phyloP scores from a whole-genome alignment of 2,797 vertebrate genomes.

The Pantherophis vulpinus region DNA sequence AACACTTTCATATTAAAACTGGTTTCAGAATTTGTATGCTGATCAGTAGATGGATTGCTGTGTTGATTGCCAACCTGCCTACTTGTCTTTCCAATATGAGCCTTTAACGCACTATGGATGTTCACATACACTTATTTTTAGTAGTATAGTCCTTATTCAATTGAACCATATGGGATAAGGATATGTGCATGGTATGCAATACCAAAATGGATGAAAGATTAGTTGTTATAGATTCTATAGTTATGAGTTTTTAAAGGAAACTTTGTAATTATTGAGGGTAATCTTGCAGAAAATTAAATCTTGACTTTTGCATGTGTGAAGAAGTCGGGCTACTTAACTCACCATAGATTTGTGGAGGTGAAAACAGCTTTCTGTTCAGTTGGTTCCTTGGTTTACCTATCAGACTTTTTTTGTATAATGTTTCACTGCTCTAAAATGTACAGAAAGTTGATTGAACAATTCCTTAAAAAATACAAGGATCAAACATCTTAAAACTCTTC shows the following conservation, averaged over 20 bases:
- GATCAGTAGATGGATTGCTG: constrained; percentile 43
- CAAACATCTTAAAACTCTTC: not conserved
- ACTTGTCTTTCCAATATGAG: constrained; percentile 38
- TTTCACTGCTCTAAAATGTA: constrained; percentile 20
- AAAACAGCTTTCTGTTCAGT: not conserved
- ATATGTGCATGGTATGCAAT: not conserved
- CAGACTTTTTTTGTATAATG: constrained; percentile 6
- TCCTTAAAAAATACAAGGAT: rapidly evolving
- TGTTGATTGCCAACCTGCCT: constrained; percentile 34
- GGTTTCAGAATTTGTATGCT: constrained; percentile 44
- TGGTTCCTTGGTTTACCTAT: constrained; percentile 12
- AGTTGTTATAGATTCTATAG: constrained; percentile 85
- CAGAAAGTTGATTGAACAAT: constrained; percentile 16
- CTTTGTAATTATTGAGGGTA: constrained; percentile 93
- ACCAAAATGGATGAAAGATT: constrained; percentile 73
- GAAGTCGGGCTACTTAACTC: constrained; percentile 76
- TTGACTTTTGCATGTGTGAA: constrained; percentile 81
- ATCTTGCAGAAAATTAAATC: constrained; percentile 97
- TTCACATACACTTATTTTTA: constrained; percentile 67
- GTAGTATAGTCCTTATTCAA: constrained; percentile 52
- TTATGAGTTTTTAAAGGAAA: constrained; percentile 88
- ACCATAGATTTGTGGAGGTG: constrained; percentile 67
- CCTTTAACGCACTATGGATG: constrained; percentile 40
- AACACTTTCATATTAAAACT: not conserved
- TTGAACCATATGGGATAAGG: constrained; percentile 36